These are phyloP conservation scores for Promerops cafer DNA, from an alignment of 2,113 vertebrate species.

Conservation along the genomic window DNA sequence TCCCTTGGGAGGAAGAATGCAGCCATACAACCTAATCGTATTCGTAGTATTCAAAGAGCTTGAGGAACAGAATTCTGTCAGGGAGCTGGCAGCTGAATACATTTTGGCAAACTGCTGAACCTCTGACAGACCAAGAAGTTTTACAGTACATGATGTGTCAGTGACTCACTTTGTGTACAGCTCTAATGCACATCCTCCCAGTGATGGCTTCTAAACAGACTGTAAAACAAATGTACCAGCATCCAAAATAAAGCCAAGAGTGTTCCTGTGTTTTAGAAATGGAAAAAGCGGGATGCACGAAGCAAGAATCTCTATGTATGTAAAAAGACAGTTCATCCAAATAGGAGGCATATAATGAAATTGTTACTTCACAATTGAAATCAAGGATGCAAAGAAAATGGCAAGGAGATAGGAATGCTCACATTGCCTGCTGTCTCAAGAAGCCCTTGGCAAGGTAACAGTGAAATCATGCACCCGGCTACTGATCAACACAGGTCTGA, in stretches of 20 bases:
- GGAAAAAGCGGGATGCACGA: neutral
- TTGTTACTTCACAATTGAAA: neutral
- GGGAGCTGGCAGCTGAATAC: neutral
- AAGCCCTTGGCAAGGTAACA: neutral
- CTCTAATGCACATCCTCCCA: conserved; percentile 14
- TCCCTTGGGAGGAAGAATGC: neutral
- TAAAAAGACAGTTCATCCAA: neutral
- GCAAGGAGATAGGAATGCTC: neutral
- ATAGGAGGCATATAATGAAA: neutral
- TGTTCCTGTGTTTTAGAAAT: neutral
- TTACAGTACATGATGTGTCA: neutral
- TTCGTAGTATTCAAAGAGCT: conserved; percentile 32
- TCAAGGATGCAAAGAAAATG: neutral
- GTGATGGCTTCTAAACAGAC: conserved; percentile 2
- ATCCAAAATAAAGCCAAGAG: neutral
- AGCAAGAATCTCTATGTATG: neutral
- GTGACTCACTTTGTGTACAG: conserved; percentile 20
- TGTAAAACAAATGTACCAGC: neutral
- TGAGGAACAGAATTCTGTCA: conserved; percentile 22
- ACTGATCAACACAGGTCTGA: neutral
- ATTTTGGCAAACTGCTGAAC: conserved; percentile 18
- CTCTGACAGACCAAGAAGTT: conserved; percentile 8
- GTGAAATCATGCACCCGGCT: neutral
- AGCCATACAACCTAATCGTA: conserved; percentile 44
- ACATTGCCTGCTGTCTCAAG: neutral